Percentiles rank a stretch among this genome's conserved stretches.
Conservation (phyloP, 2,113 vertebrate genomes). For the Megaptera novaeangliae region DNA sequence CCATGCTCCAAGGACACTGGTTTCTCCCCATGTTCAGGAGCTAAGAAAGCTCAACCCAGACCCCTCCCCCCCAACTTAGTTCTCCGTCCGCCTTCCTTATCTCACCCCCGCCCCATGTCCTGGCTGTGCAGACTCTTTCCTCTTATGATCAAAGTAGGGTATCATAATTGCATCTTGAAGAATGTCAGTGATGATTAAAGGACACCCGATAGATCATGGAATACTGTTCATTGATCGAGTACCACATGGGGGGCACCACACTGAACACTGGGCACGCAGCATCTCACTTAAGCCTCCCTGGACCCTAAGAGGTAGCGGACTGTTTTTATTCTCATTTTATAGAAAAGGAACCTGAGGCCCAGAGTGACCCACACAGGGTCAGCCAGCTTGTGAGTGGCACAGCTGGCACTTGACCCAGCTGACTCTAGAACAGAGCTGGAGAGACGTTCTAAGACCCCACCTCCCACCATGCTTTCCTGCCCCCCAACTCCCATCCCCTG, state of each 20-base stretch:
- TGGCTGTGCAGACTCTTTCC: background rate
- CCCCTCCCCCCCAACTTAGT: background rate
- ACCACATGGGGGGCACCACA: rapidly evolving
- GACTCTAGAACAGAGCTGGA: background rate
- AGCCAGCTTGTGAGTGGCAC: background rate
- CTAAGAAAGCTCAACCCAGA: background rate
- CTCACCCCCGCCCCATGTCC: background rate
- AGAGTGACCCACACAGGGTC: too few relatives aligned
- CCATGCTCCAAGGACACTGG: background rate
- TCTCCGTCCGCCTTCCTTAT: background rate
- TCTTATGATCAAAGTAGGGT: background rate
- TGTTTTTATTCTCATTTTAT: background rate
- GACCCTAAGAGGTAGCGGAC: background rate
- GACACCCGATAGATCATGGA: rapidly evolving
- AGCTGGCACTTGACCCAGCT: background rate
- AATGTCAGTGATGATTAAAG: background rate
- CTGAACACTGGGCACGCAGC: rapidly evolving
- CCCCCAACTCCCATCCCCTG: background rate
- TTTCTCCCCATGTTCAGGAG: background rate
- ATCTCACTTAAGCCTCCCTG: background rate
- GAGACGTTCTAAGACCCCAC: background rate
- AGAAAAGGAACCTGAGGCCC: background rate
- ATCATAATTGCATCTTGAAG: rapidly evolving
- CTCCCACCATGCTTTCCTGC: background rate
- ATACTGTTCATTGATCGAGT: rapidly evolving